Percentiles rank a stretch among this genome's conserved stretches.
phyloP scores from a whole-genome alignment of 2,113 vertebrate species.

The Rhabdornis inornatus region DNA sequence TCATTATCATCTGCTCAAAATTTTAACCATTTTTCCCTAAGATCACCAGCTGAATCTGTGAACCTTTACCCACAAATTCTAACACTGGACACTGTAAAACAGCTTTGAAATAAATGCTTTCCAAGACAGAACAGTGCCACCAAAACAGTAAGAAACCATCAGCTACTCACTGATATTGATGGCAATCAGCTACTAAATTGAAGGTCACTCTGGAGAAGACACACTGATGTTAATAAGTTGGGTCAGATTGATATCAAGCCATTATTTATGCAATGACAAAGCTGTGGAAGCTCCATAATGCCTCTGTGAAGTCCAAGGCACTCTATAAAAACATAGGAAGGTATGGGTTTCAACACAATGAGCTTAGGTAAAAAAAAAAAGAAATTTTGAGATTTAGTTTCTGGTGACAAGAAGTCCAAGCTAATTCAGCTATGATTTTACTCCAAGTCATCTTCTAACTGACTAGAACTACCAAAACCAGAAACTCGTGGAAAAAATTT shows the following conservation, averaged over 20 bases:
- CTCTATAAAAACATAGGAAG: not conserved
- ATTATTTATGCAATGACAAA: not conserved
- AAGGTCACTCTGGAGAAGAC: not conserved
- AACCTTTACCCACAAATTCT: not conserved
- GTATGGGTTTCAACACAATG: not conserved
- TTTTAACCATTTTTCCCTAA: not conserved
- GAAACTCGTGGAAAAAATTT: not conserved
- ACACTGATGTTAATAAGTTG: not conserved
- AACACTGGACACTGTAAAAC: not conserved
- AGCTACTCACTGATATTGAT: not conserved
- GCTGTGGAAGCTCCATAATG: not conserved
- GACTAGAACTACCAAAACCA: not conserved
- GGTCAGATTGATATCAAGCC: not conserved
- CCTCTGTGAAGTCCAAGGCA: not conserved
- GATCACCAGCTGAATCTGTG: not conserved
- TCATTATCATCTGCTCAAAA: not conserved
- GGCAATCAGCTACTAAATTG: not conserved
- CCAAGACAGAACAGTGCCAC: not conserved
- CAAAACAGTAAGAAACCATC: not conserved
- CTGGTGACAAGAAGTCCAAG: not conserved
- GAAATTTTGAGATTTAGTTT: not conserved
- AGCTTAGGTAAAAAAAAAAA: not conserved
- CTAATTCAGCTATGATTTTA: not conserved
- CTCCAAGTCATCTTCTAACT: not conserved
- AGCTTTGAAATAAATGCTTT: not conserved